Evolutionary conservation across 2,888 invertebrate species (phyloP), one percentile per base, ranked within the genome.

Genomic region (Pristionchus exspectatus): DNA sequence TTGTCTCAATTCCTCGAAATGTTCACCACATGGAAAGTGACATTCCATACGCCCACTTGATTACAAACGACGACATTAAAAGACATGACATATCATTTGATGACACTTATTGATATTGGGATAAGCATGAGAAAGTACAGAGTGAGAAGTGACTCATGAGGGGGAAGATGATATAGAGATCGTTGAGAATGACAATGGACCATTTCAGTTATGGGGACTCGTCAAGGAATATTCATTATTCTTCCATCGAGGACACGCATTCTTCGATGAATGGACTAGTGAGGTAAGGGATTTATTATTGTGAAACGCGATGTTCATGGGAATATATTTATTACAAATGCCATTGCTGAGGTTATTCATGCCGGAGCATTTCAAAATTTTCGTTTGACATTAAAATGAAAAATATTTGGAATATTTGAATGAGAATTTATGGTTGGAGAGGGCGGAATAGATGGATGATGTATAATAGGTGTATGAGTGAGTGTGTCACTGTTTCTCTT

Each of bases 201-300:
- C 54, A 69, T 92, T 94, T 63, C 91, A 95, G 95, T 95, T 95
- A 87, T 93, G 93, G 93, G 90, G 93, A 1, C 93, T 95, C 33
- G 92, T 94, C 38, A 92, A 92, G 88, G 95, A 95, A 87, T 93
- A 92, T 87, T 92, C 92, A 9, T 92, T 94, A 38, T 94, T 92
- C 90, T 95, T 94, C 91, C 91, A 92, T 30, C 92, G 93, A 85
- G 95, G 95, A 54, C 92, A 94, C 90, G 92, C 93, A n/a, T 92
- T 94, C 44, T 95, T 95, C 90, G 93, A 91, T 90, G 93, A 93
- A 91, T 94, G 92, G 93, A 93, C 93, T 9, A 91, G 92, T 27
- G 89, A 91, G 89, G 90, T 91, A 4, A 74, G 50, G 2, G 30
- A 54, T 54, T 18, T 12, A 54, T 18, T 54, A 30, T 72, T n/a